Evolutionary conservation across 2,888 invertebrate genomes (phyloP), one percentile per base, ranked within the genome.

Genomic region (Ornithoptera priamus): DNA sequence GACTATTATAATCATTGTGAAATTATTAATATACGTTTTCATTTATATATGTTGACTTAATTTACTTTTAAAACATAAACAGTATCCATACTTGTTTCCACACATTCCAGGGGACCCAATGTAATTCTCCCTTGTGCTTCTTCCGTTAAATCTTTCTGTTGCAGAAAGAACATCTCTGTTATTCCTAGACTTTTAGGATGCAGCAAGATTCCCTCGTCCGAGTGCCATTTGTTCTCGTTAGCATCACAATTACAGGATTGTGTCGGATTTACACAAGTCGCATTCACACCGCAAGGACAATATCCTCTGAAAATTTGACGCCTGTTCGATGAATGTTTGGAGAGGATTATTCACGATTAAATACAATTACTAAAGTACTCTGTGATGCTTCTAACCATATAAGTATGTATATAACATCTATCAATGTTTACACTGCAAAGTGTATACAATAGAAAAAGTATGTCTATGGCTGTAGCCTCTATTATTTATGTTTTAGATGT

Each of bases 161-260:
- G 97, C 64, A 97, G 89, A 82, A 98, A 97, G 75, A 96, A 96
- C 96, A 98, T 97, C 83, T 97, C 96, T 7, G 96, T 98, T 69
- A 98, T 96, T 24, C 98, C 98, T 74, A 98, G 93, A 80, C 97
- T 97, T 76, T 94, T 94, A 0, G 96, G 96, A 75, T 95, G 94
- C 15, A 95, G 95, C 80, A 97, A 96, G 76, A 95, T 96, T 5
- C 98, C 98, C 87, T 97, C 97, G 82, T 98, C 98, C 1, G 96
- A 95, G 75, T 96, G 94, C 97, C 97, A 98, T 86, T 97, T 96
- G 76, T 95, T 96, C 81, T 97, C 96, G 65, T 95, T 95, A 20
- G 96, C 95, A 86, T 99, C 98, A 82, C 98, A 99, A 88, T 98
- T 98, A 90, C 98, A 98, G 77, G 96, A 96, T 80, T 96, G 95